Conservation (phyloP, 2,113 vertebrate genomes). For the Alces alces region DNA sequence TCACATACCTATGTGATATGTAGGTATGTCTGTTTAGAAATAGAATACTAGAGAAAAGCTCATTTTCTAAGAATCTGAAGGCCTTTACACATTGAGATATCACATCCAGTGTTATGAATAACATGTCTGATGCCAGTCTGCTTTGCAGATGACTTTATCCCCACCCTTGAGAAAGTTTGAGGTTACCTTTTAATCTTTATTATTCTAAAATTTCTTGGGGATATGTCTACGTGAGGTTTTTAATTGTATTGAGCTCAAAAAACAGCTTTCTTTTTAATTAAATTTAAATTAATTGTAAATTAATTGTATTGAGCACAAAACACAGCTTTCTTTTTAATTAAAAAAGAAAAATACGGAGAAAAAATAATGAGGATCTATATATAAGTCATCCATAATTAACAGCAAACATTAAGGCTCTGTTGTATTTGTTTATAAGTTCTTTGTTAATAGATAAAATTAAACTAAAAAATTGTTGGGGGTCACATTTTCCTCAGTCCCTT, state of each 20-base stretch:
- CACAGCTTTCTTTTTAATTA: neutral
- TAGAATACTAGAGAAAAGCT: neutral
- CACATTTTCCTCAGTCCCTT: neutral
- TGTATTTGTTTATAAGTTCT: neutral
- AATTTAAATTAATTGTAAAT: neutral
- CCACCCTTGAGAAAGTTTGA: neutral
- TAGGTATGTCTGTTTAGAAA: neutral
- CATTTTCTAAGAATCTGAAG: neutral
- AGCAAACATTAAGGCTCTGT: neutral
- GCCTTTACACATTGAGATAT: neutral
- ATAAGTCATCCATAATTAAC: neutral
- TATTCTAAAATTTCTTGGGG: slow-evolving; percentile 24
- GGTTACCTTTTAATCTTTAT: neutral
- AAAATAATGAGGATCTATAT: neutral
- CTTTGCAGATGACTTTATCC: neutral
- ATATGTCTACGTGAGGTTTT: neutral
- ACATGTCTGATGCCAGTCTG: neutral
- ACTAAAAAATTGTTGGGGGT: neutral
- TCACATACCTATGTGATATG: neutral
- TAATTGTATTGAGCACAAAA: neutral
- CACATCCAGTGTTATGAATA: neutral
- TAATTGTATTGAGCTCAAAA: neutral
- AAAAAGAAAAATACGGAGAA: neutral
- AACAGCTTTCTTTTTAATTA: neutral
- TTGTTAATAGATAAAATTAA: slow-evolving; percentile 30